These are phyloP conservation scores for Gorsachius goisagi DNA, from an alignment of 2,113 vertebrate genomes.

Conservation along the genomic window DNA sequence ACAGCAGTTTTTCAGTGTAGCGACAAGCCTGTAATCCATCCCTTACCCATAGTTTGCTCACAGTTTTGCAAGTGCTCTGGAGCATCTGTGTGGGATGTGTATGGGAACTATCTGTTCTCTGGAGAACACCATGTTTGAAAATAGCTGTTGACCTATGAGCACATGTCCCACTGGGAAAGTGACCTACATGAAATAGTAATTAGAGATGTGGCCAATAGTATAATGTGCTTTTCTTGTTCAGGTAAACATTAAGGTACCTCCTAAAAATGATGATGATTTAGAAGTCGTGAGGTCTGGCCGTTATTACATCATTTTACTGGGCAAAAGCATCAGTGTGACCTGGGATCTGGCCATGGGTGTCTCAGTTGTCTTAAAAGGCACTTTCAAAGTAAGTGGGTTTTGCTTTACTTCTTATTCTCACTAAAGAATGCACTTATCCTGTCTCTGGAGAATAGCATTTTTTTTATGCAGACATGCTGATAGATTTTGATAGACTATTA, in stretches of 20 bases:
- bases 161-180: background rate
- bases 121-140: background rate
- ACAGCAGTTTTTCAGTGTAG: background rate
- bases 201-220: background rate
- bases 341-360: slow-evolving; percentile 88
- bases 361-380: slow-evolving; percentile 83
- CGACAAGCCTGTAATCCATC: background rate
- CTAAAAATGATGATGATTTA: slow-evolving; percentile 75
- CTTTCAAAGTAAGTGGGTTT: slow-evolving; percentile 78
- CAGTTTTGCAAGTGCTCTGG: background rate
- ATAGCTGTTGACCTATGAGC: background rate
- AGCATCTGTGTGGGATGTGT: background rate
- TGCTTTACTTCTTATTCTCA: background rate
- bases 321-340: slow-evolving; percentile 82
- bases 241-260: slow-evolving; percentile 85
- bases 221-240: slow-evolving; percentile 21
- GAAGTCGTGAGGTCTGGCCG: slow-evolving; percentile 87
- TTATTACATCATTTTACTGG: slow-evolving; percentile 85
- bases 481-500: background rate
- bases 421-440: background rate
- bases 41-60: background rate
- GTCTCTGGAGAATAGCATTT: background rate
- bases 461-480: background rate
- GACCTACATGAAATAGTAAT: background rate
- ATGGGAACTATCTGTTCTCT: background rate